Evolutionary conservation across 2,113 vertebrate genomes (phyloP), one percentile per base, ranked within the genome.

Genomic region (Tichodroma muraria): DNA sequence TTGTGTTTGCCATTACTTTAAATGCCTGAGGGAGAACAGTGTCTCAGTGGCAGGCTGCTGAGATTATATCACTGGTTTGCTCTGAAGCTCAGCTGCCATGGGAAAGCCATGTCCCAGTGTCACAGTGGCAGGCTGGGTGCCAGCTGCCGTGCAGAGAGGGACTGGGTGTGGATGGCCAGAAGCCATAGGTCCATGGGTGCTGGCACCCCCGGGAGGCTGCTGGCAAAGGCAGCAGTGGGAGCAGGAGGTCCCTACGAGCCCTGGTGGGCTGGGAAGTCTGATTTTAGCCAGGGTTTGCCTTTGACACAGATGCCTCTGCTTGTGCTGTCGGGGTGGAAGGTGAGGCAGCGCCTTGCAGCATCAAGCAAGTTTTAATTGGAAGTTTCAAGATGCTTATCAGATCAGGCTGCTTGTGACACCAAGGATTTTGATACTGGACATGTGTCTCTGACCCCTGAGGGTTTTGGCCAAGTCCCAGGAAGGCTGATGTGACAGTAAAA

Each of bases 311-410:
- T 0, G 2, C 57, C 56, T 45, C 44, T 3, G 3, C 59, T 57
- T 59, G 49, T 60, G 75, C 50, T 84, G 1, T 47, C 6, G 0
- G 71, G 24, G 85, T 69, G 82, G 88, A 79, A 91, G 61, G 85
- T 2, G 6, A 79, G 53, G 66, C 61, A 79, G 61, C 1, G 4
- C 66, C 85, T 82, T 42, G 42, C 70, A 89, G 42, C 75, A 76
- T 3, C 40, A 20, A 45, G 63, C 86, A 54, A 61, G 79, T 50
- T 77, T 76, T 89, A 83, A 47, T 0, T 4, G 78, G 53, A 70
- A 84, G 82, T 59, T 93, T 80, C 61, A 22, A 83, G 59, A 65
- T 54, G 35, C 54, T 82, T 91, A 87, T 94, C 81, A 61, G 93
- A 53, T 27, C 8, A 2, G 53, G 66, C 81, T 95, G 78, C 70